phyloP scores from a whole-genome alignment of 1,140 invertebrate species.

The Papilio machaon region DNA sequence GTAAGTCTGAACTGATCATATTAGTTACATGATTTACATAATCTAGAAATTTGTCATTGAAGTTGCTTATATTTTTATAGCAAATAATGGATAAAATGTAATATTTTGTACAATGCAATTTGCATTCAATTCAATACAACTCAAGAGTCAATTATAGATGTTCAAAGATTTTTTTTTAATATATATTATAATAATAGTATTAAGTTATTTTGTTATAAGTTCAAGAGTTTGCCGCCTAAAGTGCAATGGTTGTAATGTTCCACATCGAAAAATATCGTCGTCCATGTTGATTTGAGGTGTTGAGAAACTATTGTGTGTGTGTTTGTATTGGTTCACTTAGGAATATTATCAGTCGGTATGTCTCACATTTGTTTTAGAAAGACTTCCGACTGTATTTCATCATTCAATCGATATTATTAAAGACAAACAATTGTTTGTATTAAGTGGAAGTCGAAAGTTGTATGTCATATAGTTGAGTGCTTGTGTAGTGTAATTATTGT shows the following conservation, averaged over 20 bases:
- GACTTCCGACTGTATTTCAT: slow-evolving; percentile 41
- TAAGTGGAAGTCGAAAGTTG: neutral
- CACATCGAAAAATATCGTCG: slow-evolving; percentile 51
- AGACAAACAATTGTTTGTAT: neutral
- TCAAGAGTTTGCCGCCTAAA: slow-evolving; percentile 60
- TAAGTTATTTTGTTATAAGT: slow-evolving; percentile 50
- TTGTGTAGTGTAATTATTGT: slow-evolving; percentile 7
- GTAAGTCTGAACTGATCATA: neutral
- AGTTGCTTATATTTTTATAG: neutral
- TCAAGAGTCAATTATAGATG: slow-evolving; percentile 72
- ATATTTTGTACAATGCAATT: slow-evolving; percentile 26
- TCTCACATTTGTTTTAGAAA: slow-evolving; percentile 59
- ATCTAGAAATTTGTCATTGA: neutral
- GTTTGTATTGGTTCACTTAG: slow-evolving; percentile 7
- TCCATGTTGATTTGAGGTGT: slow-evolving; percentile 59
- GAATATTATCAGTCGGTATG: slow-evolving; percentile 34
- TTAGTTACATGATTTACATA: neutral
- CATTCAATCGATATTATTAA: neutral
- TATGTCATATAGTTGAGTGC: neutral
- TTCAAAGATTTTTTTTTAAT: slow-evolving; percentile 63
- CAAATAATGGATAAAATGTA: neutral
- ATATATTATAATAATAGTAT: slow-evolving; percentile 54
- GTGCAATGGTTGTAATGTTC: slow-evolving; percentile 62
- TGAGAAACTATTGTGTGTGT: slow-evolving; percentile 21
- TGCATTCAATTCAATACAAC: slow-evolving; percentile 39